Evolutionary conservation across 2,113 vertebrate genomes (phyloP).

Genomic region (Isichthys henryi): DNA sequence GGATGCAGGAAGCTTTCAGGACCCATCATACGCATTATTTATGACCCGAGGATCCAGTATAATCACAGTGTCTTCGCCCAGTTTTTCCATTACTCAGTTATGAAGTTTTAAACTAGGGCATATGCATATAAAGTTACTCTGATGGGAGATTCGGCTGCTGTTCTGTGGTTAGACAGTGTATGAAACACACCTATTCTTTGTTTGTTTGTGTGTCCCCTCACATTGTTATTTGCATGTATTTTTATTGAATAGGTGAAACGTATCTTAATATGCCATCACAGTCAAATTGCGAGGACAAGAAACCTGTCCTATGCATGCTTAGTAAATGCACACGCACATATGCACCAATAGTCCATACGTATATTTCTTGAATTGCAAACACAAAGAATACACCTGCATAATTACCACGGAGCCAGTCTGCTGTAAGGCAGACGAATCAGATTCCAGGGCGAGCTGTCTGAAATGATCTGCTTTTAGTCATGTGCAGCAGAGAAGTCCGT

Average conservation of each 20-base stretch:
- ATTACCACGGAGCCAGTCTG: slow-evolving; percentile 58
- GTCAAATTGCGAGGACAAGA: not conserved
- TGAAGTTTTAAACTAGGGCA: slow-evolving; percentile 16
- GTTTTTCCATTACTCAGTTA: slow-evolving; percentile 11
- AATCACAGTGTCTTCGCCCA: not conserved
- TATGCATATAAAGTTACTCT: slow-evolving; percentile 20
- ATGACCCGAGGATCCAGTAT: slow-evolving; percentile 27
- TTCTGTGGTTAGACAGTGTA: too few relatives aligned
- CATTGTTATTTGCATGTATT: not conserved
- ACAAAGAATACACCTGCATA: slow-evolving; percentile 59
- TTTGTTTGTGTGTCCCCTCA: slow-evolving; percentile 11
- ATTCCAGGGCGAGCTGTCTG: slow-evolving; percentile 56
- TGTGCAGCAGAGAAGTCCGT: not conserved
- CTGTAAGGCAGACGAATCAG: slow-evolving; percentile 65
- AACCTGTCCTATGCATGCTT: not conserved
- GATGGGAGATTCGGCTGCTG: slow-evolving; percentile 20
- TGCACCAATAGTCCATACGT: slow-evolving; percentile 26
- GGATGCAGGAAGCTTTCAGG: slow-evolving; percentile 25
- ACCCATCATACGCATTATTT: slow-evolving; percentile 18
- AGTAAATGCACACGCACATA: not conserved
- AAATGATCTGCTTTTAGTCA: slow-evolving; percentile 60
- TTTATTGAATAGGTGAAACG: not conserved
- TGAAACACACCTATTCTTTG: slow-evolving; percentile 34
- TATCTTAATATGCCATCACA: not conserved
- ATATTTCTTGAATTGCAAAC: slow-evolving; percentile 39